Percentiles rank a stretch among this genome's conserved stretches.
Evolutionary conservation across 1,140 invertebrate species (phyloP).

Genomic region (Venturia canescens): DNA sequence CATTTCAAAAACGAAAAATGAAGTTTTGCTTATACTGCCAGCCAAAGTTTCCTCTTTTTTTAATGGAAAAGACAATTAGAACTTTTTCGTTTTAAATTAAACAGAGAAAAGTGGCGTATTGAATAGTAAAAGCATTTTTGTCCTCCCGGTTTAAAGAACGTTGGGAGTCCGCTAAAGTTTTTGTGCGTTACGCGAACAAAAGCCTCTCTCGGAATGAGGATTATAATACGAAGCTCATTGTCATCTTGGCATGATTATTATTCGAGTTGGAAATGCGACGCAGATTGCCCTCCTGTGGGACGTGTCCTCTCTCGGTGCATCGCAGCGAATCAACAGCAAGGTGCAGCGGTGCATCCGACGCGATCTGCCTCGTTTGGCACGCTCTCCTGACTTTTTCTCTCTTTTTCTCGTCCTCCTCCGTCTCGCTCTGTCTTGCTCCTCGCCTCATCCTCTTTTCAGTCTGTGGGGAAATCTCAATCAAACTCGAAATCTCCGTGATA

Average conservation of each 20-base stretch:
- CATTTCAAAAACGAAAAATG: too few species aligned
- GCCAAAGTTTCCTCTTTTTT: too few species aligned
- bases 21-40: too few species aligned
- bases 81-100: too few species aligned
- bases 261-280: not conserved
- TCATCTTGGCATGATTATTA: not conserved
- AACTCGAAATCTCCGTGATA: not conserved
- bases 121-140: too few species aligned
- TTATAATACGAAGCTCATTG: not conserved
- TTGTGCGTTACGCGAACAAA: not conserved
- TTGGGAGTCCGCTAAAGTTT: too few species aligned
- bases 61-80: too few species aligned
- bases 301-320: slow-evolving; percentile 23
- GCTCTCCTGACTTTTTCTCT: slow-evolving; percentile 13
- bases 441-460: not conserved
- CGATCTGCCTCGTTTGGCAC: slow-evolving; percentile 31
- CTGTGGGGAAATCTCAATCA: slow-evolving; percentile 17
- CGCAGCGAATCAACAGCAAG: slow-evolving; percentile 28
- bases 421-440: not conserved
- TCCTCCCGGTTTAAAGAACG: too few species aligned
- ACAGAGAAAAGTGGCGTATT: too few species aligned
- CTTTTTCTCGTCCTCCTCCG: not conserved
- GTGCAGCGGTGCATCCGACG: slow-evolving; percentile 16
- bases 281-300: slow-evolving; percentile 11
- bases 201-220: not conserved